Evolutionary conservation across 2,797 vertebrate genomes (phyloP).

Genomic region (Parauchenoglanis ngamensis): DNA sequence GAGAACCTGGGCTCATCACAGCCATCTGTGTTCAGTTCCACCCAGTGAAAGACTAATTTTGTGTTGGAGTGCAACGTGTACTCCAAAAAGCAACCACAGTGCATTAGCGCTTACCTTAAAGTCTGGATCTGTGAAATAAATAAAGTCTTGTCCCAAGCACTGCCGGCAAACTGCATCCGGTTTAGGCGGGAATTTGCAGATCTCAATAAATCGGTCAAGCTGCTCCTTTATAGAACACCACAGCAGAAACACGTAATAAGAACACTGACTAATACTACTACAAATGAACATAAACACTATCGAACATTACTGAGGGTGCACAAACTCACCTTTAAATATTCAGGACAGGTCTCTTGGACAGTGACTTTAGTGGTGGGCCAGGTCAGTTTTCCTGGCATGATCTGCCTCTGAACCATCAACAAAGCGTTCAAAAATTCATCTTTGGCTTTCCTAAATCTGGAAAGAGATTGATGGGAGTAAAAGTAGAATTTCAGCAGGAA

Average conservation of each 20-base stretch:
- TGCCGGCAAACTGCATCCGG: slow-evolving; percentile 87
- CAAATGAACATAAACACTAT: not conserved
- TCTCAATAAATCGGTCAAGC: slow-evolving; percentile 77
- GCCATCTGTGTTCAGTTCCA: not conserved
- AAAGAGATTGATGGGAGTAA: not conserved
- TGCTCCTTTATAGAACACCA: slow-evolving; percentile 68
- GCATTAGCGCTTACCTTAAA: slow-evolving; percentile 82
- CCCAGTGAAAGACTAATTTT: not conserved
- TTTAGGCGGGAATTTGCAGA: slow-evolving; percentile 86
- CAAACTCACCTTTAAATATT: slow-evolving; percentile 68
- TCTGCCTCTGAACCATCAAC: slow-evolving; percentile 80
- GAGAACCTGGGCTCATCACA: not conserved
- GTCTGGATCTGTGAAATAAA: slow-evolving; percentile 91
- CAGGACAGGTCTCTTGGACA: slow-evolving; percentile 81
- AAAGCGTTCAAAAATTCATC: slow-evolving; percentile 81
- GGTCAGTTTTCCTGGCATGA: slow-evolving; percentile 85
- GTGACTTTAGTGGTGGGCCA: slow-evolving; percentile 87
- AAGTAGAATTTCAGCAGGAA: not conserved
- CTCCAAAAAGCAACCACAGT: not conserved
- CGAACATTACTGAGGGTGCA: not conserved
- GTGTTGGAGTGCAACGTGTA: not conserved
- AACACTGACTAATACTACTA: not conserved
- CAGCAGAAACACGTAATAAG: not conserved
- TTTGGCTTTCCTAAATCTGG: slow-evolving; percentile 84
- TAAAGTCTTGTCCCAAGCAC: slow-evolving; percentile 74